Base-by-base conservation (phyloP, 37 sponge, comb jelly and placozoan genomes). In the Theonella swinhoei region DNA sequence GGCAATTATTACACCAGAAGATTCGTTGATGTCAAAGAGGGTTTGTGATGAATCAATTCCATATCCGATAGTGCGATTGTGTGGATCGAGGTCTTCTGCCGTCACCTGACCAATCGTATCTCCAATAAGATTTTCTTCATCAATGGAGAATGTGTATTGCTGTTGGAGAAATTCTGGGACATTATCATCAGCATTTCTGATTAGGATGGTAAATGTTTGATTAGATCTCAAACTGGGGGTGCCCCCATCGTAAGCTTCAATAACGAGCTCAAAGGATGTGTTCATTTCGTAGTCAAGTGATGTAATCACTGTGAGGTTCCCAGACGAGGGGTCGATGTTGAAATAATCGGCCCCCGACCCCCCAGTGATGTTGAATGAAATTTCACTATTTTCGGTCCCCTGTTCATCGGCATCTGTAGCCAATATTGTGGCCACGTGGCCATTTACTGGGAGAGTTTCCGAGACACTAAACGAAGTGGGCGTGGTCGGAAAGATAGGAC, bases 171-270 rank as follows among this genome's bases (percentile, higher is more conserved):
- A 93, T 20, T 83, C 41, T 4, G 94, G 94, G 0, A 35, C 67
- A 62, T 85, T 74, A 35, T 89, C 90, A 68, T 88, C 81, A 0
- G 22, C 61, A 67, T 93, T 74, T 31, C 59, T 8, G 26, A 87
- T 34, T 1, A 19, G 41, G 70, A 93, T 82, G 77, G 60, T 75
- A 31, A 83, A 33, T 0, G 23, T 62, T 20, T 66, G 35, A 5
- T 78, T 62, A 40, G 75, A 11, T 34, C 26, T 86, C 9, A 77
- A 38, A 24, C 83, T 24, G 3, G 87, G 86, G 25, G 22, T 17
- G 1, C 93, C 93, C 0, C 68, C 72, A 74, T 93, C 94, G 9
- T 42, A 60, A 2, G 89, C 93, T 28, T 40, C 29, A 1, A 92
- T 69, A 7, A 42, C 68, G 9, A 84, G 38, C 4, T 68, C 28